A percentile compares a stretch with the other conserved stretches of the same genome.
These are phyloP conservation scores for Gadopsis marmoratus DNA, from an alignment of 2,797 vertebrate species.

Conservation along the genomic window DNA sequence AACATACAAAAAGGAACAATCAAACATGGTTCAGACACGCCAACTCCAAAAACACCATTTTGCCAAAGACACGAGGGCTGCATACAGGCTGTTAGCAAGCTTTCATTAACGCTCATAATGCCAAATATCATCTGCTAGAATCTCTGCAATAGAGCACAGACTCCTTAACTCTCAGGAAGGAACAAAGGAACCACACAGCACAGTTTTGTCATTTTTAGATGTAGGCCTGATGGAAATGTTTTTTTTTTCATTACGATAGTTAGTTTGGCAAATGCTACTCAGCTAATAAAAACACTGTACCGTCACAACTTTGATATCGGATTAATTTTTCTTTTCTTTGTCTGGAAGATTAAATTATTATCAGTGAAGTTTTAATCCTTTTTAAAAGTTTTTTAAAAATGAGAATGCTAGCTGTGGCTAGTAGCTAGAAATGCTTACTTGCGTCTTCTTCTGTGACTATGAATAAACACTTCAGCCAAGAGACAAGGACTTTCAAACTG, in stretches of 20 bases:
- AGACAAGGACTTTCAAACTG: neutral
- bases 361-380: neutral
- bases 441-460: neutral
- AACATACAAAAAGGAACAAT: slow-evolving; percentile 11
- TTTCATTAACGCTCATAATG: neutral
- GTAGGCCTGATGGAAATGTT: neutral
- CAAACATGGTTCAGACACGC: neutral
- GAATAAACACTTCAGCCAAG: neutral
- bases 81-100: neutral
- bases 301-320: neutral
- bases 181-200: neutral
- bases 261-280: neutral
- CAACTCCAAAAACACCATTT: neutral
- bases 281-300: neutral
- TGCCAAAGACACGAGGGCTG: slow-evolving; percentile 16
- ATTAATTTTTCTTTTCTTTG: neutral
- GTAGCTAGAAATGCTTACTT: neutral
- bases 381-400: neutral
- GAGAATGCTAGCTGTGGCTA: neutral
- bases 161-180: neutral
- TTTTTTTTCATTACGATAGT: neutral
- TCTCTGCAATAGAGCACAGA: neutral
- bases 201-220: neutral
- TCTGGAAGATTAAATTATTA: neutral
- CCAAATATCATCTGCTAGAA: neutral